Evolutionary conservation across 2,888 invertebrate species (phyloP).

Genomic region (Ametastegia equiseti): DNA sequence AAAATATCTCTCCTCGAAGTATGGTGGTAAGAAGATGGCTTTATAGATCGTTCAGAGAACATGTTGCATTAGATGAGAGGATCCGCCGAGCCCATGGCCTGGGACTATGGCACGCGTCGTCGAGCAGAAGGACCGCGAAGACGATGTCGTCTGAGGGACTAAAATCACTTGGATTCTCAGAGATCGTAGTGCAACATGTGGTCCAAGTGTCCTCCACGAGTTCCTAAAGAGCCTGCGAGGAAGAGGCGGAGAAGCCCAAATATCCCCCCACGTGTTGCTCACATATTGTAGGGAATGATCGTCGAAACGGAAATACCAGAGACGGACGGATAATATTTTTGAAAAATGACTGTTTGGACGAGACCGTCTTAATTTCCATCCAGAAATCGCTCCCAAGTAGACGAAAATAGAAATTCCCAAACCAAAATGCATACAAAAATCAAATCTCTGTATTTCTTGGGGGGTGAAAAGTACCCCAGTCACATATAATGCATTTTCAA

Average conservation of each 20-base stretch:
- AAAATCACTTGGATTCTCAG: conserved; percentile 15
- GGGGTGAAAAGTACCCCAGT: not conserved
- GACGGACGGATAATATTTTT: conserved; percentile 19
- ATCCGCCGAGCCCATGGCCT: conserved; percentile 24
- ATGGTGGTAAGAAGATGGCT: conserved; percentile 7
- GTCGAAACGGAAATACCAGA: conserved; percentile 38
- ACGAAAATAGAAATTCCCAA: conserved; percentile 14
- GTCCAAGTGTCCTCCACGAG: conserved; percentile 26
- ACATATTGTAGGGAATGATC: not conserved
- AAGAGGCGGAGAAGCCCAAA: not conserved
- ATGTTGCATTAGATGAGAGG: conserved; percentile 37
- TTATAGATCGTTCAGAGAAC: not conserved
- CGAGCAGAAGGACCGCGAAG: conserved; percentile 44
- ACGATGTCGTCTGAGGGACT: not conserved
- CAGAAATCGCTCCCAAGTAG: not conserved
- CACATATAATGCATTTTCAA: too few relatives aligned
- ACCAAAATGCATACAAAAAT: too few relatives aligned
- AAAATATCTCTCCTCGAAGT: conserved; percentile 5
- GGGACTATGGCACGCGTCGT: conserved; percentile 33
- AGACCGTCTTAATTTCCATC: conserved; percentile 4
- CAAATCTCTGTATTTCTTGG: not conserved
- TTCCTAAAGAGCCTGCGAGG: not conserved
- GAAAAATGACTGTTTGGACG: conserved; percentile 41
- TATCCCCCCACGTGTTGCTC: conserved; percentile 37
- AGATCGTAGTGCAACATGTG: conserved; percentile 40